Conservation (phyloP, 2,113 vertebrate genomes). For the Oreochromis niloticus region DNA sequence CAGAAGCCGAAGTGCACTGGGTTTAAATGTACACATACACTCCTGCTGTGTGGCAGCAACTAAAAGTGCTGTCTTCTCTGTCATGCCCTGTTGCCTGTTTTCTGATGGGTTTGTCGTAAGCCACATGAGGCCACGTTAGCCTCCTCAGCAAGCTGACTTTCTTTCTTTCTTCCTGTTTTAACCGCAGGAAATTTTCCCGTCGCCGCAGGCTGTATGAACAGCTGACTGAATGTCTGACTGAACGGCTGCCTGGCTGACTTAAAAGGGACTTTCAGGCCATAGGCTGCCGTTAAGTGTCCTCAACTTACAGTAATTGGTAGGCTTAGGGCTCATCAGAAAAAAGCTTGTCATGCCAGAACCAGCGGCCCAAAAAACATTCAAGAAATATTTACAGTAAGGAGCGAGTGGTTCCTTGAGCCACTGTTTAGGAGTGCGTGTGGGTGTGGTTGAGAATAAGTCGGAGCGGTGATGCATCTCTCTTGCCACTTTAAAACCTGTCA, state of each 20-base stretch:
- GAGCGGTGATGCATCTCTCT: background rate
- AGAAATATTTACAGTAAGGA: conserved; percentile 39
- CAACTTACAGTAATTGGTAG: conserved; percentile 47
- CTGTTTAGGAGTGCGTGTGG: background rate
- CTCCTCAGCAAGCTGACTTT: background rate
- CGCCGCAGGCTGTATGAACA: background rate
- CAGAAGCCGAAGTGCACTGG: background rate
- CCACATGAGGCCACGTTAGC: conserved; percentile 28
- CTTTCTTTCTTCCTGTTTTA: conserved; percentile 35
- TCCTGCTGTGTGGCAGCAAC: background rate
- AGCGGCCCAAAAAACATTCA: background rate
- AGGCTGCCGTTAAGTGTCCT: conserved; percentile 30
- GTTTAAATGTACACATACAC: background rate
- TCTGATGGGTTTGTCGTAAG: conserved; percentile 4
- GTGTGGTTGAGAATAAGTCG: background rate
- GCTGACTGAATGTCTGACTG: conserved; percentile 46
- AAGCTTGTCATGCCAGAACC: background rate
- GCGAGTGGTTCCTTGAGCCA: background rate
- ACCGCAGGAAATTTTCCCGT: conserved; percentile 43
- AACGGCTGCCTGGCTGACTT: conserved; percentile 36
- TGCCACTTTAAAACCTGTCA: background rate
- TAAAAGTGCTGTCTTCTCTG: background rate
- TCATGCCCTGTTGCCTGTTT: background rate
- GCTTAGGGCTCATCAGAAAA: conserved; percentile 14
- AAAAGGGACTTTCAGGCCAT: conserved; percentile 49